These are phyloP conservation scores for Eilema sororculum DNA, from an alignment of 2,888 invertebrate species.

Conservation along the genomic window DNA sequence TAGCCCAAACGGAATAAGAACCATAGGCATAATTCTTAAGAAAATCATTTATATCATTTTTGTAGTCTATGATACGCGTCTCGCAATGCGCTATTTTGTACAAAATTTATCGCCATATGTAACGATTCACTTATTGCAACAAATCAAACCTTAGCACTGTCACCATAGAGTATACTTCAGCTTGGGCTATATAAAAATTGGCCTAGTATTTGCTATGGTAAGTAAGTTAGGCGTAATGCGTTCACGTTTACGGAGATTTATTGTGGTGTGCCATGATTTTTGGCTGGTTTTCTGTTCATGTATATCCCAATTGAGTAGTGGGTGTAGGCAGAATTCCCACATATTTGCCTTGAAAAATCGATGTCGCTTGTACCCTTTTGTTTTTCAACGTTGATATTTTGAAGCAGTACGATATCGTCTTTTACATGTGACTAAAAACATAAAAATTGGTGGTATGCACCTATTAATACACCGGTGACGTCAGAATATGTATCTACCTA, in stretches of 20 bases:
- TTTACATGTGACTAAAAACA: too few species aligned
- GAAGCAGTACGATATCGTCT: too few species aligned
- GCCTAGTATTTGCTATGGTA: constrained; percentile 55
- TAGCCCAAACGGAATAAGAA: neutral
- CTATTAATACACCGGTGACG: too few species aligned
- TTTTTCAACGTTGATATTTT: too few species aligned
- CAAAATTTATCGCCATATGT: constrained; percentile 66
- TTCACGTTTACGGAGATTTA: constrained; percentile 58
- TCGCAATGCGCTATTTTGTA: constrained; percentile 62
- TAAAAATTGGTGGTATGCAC: too few species aligned
- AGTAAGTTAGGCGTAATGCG: constrained; percentile 57
- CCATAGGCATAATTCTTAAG: constrained; percentile 6
- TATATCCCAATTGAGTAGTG: neutral
- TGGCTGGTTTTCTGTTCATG: constrained; percentile 22
- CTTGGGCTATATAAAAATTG: constrained; percentile 34
- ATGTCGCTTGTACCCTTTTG: too few species aligned
- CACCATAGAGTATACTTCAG: constrained; percentile 26
- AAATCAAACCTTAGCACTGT: constrained; percentile 30
- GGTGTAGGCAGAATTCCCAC: neutral
- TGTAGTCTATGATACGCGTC: constrained; percentile 45
- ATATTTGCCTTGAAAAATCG: neutral
- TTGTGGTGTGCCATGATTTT: constrained; percentile 50
- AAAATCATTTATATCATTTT: constrained; percentile 16
- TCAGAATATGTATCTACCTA: too few species aligned
- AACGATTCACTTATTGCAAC: constrained; percentile 25